These are phyloP conservation scores for Cotesia chilonis DNA, from an alignment of 1,140 invertebrate species.

Conservation along the genomic window DNA sequence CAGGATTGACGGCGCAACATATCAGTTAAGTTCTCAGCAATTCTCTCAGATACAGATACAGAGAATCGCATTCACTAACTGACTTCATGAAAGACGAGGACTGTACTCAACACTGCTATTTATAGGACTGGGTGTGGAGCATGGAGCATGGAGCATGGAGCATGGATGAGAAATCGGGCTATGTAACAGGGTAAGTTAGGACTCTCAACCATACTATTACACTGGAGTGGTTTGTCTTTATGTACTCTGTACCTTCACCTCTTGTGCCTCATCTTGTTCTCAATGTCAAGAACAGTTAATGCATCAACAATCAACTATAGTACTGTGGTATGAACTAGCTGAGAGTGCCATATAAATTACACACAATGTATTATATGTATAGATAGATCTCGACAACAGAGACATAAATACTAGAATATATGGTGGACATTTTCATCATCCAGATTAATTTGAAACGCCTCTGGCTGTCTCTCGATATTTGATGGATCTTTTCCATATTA, in stretches of 20 bases:
- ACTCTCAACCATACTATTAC: not conserved
- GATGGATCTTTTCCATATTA: slow-evolving; percentile 21
- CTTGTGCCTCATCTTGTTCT: slow-evolving; percentile 3
- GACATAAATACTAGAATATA: not conserved
- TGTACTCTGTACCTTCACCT: not conserved
- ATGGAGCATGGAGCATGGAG: too few species aligned
- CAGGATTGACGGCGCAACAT: not conserved
- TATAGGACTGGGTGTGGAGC: not conserved
- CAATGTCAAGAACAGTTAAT: slow-evolving; percentile 19
- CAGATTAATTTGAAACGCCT: not conserved
- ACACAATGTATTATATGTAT: not conserved
- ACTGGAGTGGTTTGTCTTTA: slow-evolving; percentile 16
- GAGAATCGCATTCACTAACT: not conserved
- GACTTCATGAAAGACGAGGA: too few species aligned
- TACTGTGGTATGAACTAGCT: not conserved
- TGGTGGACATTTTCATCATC: not conserved
- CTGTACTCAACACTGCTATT: not conserved
- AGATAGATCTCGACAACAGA: not conserved
- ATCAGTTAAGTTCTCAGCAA: slow-evolving; percentile 5
- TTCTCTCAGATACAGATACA: not conserved
- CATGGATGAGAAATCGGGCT: slow-evolving; percentile 3
- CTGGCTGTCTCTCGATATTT: not conserved
- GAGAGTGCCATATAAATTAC: not conserved
- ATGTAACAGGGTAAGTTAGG: slow-evolving; percentile 8
- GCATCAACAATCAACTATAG: not conserved